Percentiles rank a stretch among this genome's conserved stretches.
phyloP scores from a whole-genome alignment of 1,140 invertebrate genomes.

The Apis dorsata region DNA sequence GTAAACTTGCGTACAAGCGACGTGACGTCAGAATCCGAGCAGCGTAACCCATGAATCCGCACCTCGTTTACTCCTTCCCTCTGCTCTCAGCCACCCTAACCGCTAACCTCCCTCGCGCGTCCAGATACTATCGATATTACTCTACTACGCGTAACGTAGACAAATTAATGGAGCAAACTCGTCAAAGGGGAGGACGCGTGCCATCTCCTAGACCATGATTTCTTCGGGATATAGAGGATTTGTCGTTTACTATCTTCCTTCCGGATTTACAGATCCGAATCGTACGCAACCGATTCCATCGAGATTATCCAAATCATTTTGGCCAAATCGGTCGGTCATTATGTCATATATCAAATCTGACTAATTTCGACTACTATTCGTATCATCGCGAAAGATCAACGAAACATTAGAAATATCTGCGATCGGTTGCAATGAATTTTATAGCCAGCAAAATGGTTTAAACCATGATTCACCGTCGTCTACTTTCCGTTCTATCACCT shows the following conservation, averaged over 20 bases:
- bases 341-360: background rate
- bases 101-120: slow-evolving; percentile 34
- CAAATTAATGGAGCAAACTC: slow-evolving; percentile 44
- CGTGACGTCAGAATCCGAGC: slow-evolving; percentile 50
- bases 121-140: slow-evolving; percentile 53
- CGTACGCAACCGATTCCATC: no score
- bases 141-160: slow-evolving; percentile 19
- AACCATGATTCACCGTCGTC: slow-evolving; percentile 21
- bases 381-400: background rate
- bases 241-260: background rate
- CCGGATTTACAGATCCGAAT: background rate
- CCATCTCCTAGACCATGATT: slow-evolving; percentile 27
- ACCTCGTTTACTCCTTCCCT: slow-evolving; percentile 6
- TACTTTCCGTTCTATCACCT: slow-evolving; percentile 29
- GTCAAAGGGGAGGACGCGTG: slow-evolving; percentile 7
- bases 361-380: background rate
- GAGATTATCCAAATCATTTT: background rate
- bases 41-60: slow-evolving; percentile 56
- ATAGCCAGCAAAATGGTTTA: background rate
- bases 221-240: slow-evolving; percentile 35
- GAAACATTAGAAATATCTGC: background rate
- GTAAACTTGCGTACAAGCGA: slow-evolving; percentile 52
- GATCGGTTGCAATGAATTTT: slow-evolving; percentile 17
- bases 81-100: slow-evolving; percentile 23
- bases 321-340: background rate